These are phyloP conservation scores for Brachypalpus laphriformis DNA, from an alignment of 2,888 invertebrate species.

Conservation along the genomic window DNA sequence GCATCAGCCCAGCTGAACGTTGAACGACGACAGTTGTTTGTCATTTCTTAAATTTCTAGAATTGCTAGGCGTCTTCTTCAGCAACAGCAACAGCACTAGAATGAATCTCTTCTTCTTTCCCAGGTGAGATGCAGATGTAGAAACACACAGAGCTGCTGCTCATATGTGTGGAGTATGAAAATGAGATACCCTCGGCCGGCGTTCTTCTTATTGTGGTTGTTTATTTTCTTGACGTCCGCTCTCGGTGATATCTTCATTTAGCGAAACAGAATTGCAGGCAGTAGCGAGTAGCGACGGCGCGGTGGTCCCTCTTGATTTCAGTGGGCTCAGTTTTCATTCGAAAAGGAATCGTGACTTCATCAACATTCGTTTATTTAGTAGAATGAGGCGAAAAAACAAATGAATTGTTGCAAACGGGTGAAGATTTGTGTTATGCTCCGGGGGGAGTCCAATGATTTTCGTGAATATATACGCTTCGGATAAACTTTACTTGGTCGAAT, in stretches of 20 bases:
- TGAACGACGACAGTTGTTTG: conserved; percentile 62
- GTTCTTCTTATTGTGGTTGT: conserved; percentile 1
- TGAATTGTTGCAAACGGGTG: conserved; percentile 57
- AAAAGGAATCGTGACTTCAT: conserved; percentile 71
- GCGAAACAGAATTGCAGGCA: conserved; percentile 52
- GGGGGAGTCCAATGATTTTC: conserved; percentile 33
- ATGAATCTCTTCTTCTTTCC: conserved; percentile 37
- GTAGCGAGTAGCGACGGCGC: conserved; percentile 21
- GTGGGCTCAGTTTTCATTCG: conserved; percentile 64
- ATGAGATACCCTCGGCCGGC: conserved; percentile 42
- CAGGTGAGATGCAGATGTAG: conserved; percentile 62
- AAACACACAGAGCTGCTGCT: conserved; percentile 17
- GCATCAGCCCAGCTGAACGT: conserved; percentile 14
- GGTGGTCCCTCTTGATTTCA: conserved; percentile 55
- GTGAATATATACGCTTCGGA: neutral
- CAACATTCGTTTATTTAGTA: conserved; percentile 67
- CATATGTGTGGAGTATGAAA: conserved; percentile 51
- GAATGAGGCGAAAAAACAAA: conserved; percentile 62
- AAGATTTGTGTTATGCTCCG: conserved; percentile 53
- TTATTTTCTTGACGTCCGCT: conserved; percentile 38
- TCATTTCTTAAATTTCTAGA: conserved; percentile 72
- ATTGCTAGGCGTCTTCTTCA: conserved; percentile 56
- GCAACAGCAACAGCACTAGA: conserved; percentile 4
- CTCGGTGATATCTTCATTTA: conserved; percentile 72
- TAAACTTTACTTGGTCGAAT: neutral